These are phyloP conservation scores for Kryptopterus vitreolus DNA, from an alignment of 2,797 vertebrate genomes.

Conservation along the genomic window DNA sequence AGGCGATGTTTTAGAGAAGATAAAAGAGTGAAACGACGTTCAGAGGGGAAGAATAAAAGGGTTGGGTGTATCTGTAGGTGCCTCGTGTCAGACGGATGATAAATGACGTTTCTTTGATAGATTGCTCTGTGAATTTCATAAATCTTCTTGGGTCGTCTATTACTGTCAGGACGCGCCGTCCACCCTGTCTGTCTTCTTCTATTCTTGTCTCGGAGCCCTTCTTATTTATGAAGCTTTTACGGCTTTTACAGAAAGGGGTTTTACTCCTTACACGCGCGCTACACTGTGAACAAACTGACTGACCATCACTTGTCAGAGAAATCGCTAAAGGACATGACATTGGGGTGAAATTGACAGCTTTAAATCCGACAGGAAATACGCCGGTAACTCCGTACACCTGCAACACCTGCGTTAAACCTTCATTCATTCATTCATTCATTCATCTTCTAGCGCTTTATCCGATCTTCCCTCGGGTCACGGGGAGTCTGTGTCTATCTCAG, in stretches of 20 bases:
- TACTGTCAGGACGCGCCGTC: conserved; percentile 51
- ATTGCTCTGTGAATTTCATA: conserved; percentile 56
- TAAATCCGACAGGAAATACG: conserved; percentile 10
- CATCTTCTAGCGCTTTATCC: no score
- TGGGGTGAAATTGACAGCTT: conserved; percentile 27
- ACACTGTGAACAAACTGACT: neutral
- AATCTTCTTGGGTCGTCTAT: conserved; percentile 60
- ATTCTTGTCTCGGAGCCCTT: conserved; percentile 27
- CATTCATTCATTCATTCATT: no score
- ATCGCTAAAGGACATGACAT: conserved; percentile 15
- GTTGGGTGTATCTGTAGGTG: conserved; percentile 52
- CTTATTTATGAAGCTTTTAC: conserved; percentile 50
- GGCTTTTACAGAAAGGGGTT: conserved; percentile 58
- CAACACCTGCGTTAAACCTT: neutral
- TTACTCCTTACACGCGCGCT: conserved; percentile 26
- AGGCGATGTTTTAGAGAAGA: neutral
- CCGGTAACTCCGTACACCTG: conserved; percentile 14
- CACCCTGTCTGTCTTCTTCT: conserved; percentile 42
- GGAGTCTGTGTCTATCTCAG: no score
- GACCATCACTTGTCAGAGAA: conserved; percentile 31
- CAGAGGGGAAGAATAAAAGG: conserved; percentile 7
- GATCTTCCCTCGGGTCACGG: no score
- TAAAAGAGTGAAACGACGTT: neutral
- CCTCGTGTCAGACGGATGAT: conserved; percentile 58
- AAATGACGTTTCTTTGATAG: conserved; percentile 56